phyloP scores from a whole-genome alignment of 2,113 vertebrate species.

The Dicaeum eximium region DNA sequence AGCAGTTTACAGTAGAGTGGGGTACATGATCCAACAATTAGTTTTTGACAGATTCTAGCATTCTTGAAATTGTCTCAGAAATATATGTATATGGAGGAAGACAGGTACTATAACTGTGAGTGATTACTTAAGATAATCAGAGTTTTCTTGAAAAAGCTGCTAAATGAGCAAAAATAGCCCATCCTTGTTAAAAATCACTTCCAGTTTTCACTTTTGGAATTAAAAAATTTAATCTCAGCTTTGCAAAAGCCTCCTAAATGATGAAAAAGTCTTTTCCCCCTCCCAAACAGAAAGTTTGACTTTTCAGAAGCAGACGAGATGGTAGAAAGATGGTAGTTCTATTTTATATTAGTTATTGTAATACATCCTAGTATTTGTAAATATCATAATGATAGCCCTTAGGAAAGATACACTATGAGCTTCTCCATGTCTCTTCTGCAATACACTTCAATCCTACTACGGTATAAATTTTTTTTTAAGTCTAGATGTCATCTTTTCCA shows the following conservation, averaged over 20 bases:
- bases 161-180: slow-evolving; percentile 1
- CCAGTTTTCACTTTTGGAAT: neutral
- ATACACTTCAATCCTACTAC: neutral
- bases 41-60: neutral
- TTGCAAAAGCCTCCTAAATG: neutral
- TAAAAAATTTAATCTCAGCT: neutral
- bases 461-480: neutral
- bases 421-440: neutral
- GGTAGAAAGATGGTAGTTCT: neutral
- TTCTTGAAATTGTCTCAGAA: neutral
- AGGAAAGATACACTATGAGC: neutral
- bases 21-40: neutral
- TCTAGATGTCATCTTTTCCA: neutral
- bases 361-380: neutral
- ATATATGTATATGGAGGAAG: neutral
- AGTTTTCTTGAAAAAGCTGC: slow-evolving; percentile 13
- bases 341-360: neutral
- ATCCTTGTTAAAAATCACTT: neutral
- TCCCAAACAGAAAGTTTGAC: neutral
- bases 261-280: neutral
- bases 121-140: neutral
- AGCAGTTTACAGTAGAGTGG: neutral
- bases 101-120: neutral
- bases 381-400: neutral
- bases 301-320: neutral